Evolutionary conservation across 92 coral and sea anemone genomes (phyloP).

Genomic region (Epizoanthus rinbou): DNA sequence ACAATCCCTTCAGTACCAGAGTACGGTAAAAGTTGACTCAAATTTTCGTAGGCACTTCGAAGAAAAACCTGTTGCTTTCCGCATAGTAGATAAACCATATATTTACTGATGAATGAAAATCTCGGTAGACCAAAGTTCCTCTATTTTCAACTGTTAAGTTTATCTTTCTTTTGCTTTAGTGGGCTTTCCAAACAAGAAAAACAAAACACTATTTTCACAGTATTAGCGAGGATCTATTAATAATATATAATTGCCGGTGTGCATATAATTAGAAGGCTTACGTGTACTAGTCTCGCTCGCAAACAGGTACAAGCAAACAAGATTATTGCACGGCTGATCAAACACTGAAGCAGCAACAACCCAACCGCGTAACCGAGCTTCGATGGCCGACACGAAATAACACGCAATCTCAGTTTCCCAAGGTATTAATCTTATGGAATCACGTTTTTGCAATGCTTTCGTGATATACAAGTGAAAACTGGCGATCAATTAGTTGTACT

Average conservation of each 20-base stretch:
- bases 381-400: no score
- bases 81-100: not conserved
- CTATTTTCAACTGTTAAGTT: not conserved
- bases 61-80: not conserved
- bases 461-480: no score
- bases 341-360: not conserved
- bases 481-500: no score
- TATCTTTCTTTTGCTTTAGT: conserved; percentile 12
- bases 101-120: not conserved
- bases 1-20: no score
- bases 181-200: conserved; percentile 24
- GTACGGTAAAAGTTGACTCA: no score
- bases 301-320: conserved; percentile 39
- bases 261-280: not conserved
- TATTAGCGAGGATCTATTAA: conserved; percentile 3
- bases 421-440: no score
- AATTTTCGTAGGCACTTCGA: not conserved
- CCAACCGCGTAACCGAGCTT: no score
- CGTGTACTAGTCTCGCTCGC: not conserved
- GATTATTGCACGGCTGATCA: conserved; percentile 20
- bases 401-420: no score
- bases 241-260: conserved; percentile 4
- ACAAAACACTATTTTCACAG: not conserved
- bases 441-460: no score
- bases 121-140: not conserved